Percentiles rank a stretch among this genome's conserved stretches.
Evolutionary conservation across 1,140 invertebrate species (phyloP).

Genomic region (Apis laboriosa): DNA sequence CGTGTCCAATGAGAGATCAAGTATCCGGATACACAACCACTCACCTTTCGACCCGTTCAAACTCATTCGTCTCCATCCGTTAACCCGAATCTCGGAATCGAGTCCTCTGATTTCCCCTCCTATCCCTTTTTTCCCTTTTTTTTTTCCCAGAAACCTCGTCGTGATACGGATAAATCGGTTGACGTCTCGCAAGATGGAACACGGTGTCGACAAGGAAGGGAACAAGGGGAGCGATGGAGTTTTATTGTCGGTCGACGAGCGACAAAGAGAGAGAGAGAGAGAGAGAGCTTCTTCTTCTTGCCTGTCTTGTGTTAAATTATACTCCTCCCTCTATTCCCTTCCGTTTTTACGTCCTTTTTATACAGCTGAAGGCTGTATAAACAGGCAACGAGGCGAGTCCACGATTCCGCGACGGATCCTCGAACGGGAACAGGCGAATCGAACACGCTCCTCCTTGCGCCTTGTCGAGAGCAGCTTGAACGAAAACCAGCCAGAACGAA

Average conservation of each 20-base stretch:
- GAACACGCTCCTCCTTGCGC: not conserved
- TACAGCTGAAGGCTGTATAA: conserved; percentile 2
- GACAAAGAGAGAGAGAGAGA: too few relatives aligned
- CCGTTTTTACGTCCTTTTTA: not conserved
- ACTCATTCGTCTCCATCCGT: not conserved
- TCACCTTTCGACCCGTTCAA: not conserved
- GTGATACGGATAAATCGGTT: conserved; percentile 18
- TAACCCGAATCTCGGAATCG: not conserved
- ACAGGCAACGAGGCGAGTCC: not conserved
- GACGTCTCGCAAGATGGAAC: conserved; percentile 3
- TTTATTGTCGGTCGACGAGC: not conserved
- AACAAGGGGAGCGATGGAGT: not conserved
- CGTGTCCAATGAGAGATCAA: too few relatives aligned
- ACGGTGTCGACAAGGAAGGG: not conserved
- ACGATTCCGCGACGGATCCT: not conserved
- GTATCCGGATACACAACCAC: not conserved
- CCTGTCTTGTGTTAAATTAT: not conserved
- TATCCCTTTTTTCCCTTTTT: not conserved
- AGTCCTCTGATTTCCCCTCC: not conserved
- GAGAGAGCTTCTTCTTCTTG: not conserved
- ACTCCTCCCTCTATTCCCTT: not conserved
- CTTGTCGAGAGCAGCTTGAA: not conserved
- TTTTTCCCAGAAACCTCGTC: not conserved
- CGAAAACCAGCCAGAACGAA: not conserved
- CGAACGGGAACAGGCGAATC: not conserved